Conservation (phyloP, 2,888 invertebrate species). For the Steinernema scapterisci region DNA sequence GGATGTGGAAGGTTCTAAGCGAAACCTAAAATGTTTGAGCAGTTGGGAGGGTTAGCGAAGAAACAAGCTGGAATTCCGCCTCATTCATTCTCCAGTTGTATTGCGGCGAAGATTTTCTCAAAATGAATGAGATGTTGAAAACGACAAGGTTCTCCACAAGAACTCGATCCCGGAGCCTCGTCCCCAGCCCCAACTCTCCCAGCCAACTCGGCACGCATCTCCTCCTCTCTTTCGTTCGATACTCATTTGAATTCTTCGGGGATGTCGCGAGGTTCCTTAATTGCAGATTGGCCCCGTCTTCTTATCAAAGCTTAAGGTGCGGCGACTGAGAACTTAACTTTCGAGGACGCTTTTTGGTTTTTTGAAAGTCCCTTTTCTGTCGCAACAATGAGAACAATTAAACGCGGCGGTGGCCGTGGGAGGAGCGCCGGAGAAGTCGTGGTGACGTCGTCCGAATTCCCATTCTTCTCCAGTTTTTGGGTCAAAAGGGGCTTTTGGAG, state of each 20-base stretch:
- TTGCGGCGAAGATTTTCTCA: no score
- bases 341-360: slow-evolving; percentile 1
- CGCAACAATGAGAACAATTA: slow-evolving; percentile 30
- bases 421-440: background rate
- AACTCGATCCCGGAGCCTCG: background rate
- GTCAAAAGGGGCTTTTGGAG: background rate
- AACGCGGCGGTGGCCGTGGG: background rate
- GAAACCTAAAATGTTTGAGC: no score
- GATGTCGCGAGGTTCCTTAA: background rate
- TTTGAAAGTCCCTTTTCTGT: background rate
- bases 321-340: background rate
- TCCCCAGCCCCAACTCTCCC: background rate
- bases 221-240: background rate
- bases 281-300: background rate
- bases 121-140: no score
- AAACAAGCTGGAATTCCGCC: no score
- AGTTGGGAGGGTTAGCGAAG: no score
- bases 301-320: background rate
- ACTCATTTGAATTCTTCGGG: background rate
- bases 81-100: no score
- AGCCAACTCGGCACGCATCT: background rate
- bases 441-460: background rate
- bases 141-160: no score
- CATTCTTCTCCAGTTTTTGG: background rate
- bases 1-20: no score